Evolutionary conservation across 2,888 invertebrate genomes (phyloP).

Genomic region (Sminthurinus aureus): DNA sequence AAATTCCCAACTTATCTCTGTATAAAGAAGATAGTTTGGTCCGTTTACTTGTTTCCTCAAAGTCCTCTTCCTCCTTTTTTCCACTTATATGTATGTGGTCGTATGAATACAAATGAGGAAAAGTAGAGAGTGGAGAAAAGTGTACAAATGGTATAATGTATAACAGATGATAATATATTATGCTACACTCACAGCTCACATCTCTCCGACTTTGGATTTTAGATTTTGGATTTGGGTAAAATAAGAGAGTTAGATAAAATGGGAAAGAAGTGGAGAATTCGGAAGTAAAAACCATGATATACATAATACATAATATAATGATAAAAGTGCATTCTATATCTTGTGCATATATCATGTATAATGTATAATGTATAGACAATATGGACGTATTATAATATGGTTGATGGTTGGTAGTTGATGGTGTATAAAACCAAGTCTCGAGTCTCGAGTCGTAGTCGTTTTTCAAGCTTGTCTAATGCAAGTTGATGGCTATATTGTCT

Average conservation of each 20-base stretch:
- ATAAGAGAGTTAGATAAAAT: not conserved
- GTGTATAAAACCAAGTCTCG: not conserved
- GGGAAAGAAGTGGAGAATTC: not conserved
- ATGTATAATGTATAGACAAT: too few species aligned
- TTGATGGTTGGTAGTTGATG: not conserved
- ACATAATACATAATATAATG: too few species aligned
- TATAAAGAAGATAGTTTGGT: not conserved
- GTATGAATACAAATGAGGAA: not conserved
- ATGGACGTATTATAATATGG: not conserved
- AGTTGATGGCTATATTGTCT: conserved; percentile 14
- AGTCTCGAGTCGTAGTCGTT: too few species aligned
- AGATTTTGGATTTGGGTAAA: not conserved
- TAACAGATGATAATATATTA: too few species aligned
- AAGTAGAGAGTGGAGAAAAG: too few species aligned
- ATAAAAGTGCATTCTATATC: too few species aligned
- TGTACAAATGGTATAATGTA: too few species aligned
- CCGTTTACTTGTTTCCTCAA: not conserved
- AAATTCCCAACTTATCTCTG: not conserved
- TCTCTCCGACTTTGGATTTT: too few species aligned
- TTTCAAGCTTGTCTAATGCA: conserved; percentile 14
- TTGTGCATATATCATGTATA: too few species aligned
- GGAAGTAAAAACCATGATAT: not conserved
- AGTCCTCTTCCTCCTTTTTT: not conserved
- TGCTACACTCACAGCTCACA: too few species aligned
- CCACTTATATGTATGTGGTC: not conserved